Percentiles rank a stretch among this genome's conserved stretches.
Evolutionary conservation across 2,113 vertebrate species (phyloP).

Genomic region (Chaetodon trifascialis): DNA sequence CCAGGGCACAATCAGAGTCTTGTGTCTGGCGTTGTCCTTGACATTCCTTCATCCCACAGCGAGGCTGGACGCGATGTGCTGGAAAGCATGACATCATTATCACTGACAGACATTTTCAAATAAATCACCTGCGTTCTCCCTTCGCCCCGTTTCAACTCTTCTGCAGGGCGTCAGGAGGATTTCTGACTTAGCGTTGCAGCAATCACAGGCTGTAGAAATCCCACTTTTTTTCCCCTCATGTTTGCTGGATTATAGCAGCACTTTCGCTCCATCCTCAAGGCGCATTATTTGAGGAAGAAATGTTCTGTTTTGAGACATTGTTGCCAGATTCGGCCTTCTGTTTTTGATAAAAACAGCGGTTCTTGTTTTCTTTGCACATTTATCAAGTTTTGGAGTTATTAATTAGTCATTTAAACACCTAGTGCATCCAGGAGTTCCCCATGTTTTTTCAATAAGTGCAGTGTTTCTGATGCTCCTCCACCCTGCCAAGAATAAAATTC

Average conservation of each 20-base stretch:
- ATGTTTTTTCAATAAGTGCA: slow-evolving; percentile 14
- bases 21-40: slow-evolving; percentile 94
- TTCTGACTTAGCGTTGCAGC: slow-evolving; percentile 62
- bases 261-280: neutral
- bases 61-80: slow-evolving; percentile 92
- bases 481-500: slow-evolving; percentile 45
- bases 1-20: slow-evolving; percentile 67
- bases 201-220: neutral
- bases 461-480: slow-evolving; percentile 35
- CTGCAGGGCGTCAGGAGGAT: slow-evolving; percentile 84
- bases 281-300: neutral
- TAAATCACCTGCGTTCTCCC: slow-evolving; percentile 94
- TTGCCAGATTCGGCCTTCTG: slow-evolving; percentile 41
- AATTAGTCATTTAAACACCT: slow-evolving; percentile 56
- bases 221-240: neutral
- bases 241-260: neutral
- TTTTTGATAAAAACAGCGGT: slow-evolving; percentile 40
- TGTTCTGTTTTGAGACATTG: neutral
- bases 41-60: slow-evolving; percentile 95
- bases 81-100: slow-evolving; percentile 97
- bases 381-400: slow-evolving; percentile 43
- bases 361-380: slow-evolving; percentile 60
- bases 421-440: slow-evolving; percentile 53
- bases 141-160: slow-evolving; percentile 42
- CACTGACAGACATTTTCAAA: slow-evolving; percentile 92